These are phyloP conservation scores for human DNA, from an alignment of 2,113 vertebrate species.

Conservation along the genomic window DNA sequence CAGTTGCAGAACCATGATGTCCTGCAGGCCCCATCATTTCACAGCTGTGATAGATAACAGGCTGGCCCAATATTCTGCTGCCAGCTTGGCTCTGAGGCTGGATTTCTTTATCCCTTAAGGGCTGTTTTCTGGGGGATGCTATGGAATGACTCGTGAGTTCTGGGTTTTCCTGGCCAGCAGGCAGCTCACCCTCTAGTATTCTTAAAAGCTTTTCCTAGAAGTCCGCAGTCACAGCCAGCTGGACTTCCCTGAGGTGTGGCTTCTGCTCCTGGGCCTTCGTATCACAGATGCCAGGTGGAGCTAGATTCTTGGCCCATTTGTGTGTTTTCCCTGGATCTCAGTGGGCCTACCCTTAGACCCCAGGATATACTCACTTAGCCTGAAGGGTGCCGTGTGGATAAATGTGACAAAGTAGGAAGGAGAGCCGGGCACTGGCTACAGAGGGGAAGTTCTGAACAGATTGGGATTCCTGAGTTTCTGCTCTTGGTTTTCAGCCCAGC, in stretches of 20 bases:
- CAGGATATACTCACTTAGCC: neutral
- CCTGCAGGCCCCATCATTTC: neutral
- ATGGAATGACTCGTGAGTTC: neutral
- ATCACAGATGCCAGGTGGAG: neutral
- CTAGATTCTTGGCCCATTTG: slow-evolving; percentile 32
- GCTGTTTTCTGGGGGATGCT: neutral
- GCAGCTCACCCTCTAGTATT: slow-evolving; percentile 11
- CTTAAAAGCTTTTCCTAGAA: slow-evolving; percentile 66
- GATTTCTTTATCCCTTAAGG: neutral
- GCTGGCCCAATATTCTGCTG: fast-evolving
- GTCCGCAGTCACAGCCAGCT: slow-evolving; percentile 48
- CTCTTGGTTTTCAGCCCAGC: neutral
- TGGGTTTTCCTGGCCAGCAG: slow-evolving; percentile 44
- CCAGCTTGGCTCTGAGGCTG: neutral
- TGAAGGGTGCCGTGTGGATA: neutral
- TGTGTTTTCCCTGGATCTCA: slow-evolving; percentile 29
- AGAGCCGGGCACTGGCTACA: neutral
- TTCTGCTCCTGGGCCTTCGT: neutral
- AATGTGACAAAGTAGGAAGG: neutral
- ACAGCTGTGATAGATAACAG: too few relatives aligned
- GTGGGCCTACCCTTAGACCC: neutral
- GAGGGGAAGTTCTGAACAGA: neutral
- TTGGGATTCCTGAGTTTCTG: neutral
- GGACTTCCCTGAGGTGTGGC: slow-evolving; percentile 38
- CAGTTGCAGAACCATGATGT: neutral